phyloP scores from a whole-genome alignment of 2,113 vertebrate genomes.

The Dissostichus mawsoni region DNA sequence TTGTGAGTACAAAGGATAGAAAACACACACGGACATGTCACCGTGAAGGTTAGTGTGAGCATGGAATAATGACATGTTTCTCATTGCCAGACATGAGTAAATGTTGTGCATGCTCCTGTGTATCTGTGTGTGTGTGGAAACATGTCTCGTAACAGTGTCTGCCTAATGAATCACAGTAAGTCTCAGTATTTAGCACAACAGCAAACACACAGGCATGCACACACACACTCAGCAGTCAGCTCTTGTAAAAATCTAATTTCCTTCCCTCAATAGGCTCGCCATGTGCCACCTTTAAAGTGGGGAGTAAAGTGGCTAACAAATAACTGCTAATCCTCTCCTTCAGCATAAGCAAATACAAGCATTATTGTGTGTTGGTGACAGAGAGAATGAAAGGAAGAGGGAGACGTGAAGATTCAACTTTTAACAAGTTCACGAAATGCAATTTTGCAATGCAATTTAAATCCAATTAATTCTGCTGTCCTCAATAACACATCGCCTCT shows the following conservation, averaged over 20 bases:
- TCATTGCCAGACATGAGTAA: conserved; percentile 58
- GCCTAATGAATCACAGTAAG: conserved; percentile 65
- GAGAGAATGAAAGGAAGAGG: conserved; percentile 11
- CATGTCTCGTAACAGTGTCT: conserved; percentile 39
- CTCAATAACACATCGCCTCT: conserved; percentile 2
- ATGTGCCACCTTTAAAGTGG: conserved; percentile 64
- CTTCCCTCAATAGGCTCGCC: conserved; percentile 52
- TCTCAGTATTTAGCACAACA: conserved; percentile 58
- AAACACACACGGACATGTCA: background rate
- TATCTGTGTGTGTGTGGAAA: conserved; percentile 5
- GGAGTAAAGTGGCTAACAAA: conserved; percentile 52
- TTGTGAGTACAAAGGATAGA: background rate
- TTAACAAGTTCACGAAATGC: too few relatives aligned
- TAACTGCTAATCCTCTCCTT: conserved; percentile 42
- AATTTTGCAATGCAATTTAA: too few relatives aligned
- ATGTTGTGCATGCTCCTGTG: background rate
- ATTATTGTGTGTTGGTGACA: background rate
- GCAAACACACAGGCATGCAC: conserved; percentile 30
- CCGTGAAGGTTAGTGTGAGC: conserved; percentile 11
- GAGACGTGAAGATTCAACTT: background rate
- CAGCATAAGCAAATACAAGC: conserved; percentile 16
- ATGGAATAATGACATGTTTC: conserved; percentile 40
- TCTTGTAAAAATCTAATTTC: conserved; percentile 76
- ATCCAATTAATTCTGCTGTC: conserved; percentile 4
- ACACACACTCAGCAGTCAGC: conserved; percentile 45